Base-by-base conservation (phyloP, 2,797 vertebrate species). In the Alca torda region DNA sequence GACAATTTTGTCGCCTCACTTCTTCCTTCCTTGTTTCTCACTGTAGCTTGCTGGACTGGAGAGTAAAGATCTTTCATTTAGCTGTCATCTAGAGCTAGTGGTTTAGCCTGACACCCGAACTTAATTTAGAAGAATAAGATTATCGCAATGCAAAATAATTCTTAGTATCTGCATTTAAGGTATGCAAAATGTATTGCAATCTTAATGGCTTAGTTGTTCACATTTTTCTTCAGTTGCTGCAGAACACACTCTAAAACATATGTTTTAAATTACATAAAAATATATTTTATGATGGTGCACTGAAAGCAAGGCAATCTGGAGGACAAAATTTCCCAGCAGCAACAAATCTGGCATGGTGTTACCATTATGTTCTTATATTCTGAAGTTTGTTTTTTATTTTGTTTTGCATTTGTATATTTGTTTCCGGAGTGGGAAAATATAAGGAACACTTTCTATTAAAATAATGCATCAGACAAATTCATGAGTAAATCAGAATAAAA, bases 261-360 rank as follows among this genome's bases (percentile, higher is more conserved):
- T 96, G 96, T 89, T 96, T 97, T 93, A 95, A 94, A 95, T 97
- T 95, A 95, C 48, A 82, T 79, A 61, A 95, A 96, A 92, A 89
- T 88, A 57, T 51, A 80, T 93, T 97, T 97, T 95, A 95, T 89
- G 70, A 67, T 43, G 46, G 81, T 93, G 39, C 33, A 84, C 43
- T 78, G 85, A 93, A 94, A 79, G 46, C 46, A 92, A 83, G 77
- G 51, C 91, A 96, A 79, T 90, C 85, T 94, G 85, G 89, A 93
- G 43, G 41, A 95, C 33, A 89, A 95, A 92, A 86, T 92, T 96
- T 92, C 76, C 76, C 88, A 84, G 37, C 86, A 96, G 75, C 74
- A 95, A 63, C 73, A 93, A 82, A 93, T 87, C 63, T 95, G 64
- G 8, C 20, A 73, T 85, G 21, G 17, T 61, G n/a, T 23, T 67